Evolutionary conservation across 1,140 invertebrate genomes (phyloP), one percentile per base, ranked within the genome.

Genomic region (Diabrotica undecimpunctata): DNA sequence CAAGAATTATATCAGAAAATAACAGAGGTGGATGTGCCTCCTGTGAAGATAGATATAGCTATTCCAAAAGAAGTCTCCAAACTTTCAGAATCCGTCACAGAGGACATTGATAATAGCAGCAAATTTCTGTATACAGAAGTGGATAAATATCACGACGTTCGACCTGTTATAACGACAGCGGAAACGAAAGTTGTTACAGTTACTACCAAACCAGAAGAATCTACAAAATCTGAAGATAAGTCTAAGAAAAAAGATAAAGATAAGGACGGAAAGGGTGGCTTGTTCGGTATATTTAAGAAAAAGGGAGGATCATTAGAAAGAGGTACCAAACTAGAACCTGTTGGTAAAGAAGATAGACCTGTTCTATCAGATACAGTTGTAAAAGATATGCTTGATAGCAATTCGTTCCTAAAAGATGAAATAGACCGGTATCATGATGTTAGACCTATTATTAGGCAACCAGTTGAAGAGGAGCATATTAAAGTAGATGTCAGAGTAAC

Each of bases 61-160:
- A 25, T 25, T 25, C 25, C 25, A 46, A 46, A 46, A 46, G 41
- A 46, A 5, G 41, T n/a, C 25, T 25, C 25, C 25, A 25, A 25
- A 25, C 25, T 25, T 25, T 25, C 41, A n/a, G 41, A 46, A 46
- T 46, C 11, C 2, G 8, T n/a, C 41, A 46, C 41, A 46, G 11
- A 46, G 11, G 6, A 46, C 2, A 9, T 46, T 46, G 41, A 46
- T 9, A 2, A 64, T 38, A 54, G 57, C 38, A 59, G 38, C 10
- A 54, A 39, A 14, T 70, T 71, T 46, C 57, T 74, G 11, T 61
- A 52, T 0, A 41, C 63, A 51, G 72, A 74, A 66, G 41, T 74
- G 55, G 36, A 65, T 37, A 67, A 66, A 37, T 70, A 70, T 64
- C 59, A 74, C 41, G 69, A 74, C 63, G 68, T 67, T 7, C 56